Evolutionary conservation across 2,888 invertebrate species (phyloP).

Genomic region (Choreutis nemorana): DNA sequence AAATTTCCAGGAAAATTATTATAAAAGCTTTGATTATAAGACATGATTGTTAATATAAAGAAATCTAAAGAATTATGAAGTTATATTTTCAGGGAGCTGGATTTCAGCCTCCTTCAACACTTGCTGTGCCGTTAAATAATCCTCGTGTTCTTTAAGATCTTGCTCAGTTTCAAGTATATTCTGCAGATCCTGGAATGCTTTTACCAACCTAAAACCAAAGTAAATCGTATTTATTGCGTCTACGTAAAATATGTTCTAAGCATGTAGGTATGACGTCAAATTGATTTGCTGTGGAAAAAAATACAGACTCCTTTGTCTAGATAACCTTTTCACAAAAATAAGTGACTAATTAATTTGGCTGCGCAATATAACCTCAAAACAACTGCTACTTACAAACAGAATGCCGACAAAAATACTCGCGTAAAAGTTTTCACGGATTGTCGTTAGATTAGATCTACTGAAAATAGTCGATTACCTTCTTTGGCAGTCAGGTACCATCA

Average conservation of each 20-base stretch:
- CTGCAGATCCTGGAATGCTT: constrained; percentile 81
- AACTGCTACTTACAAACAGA: constrained; percentile 11
- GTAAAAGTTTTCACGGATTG: not conserved
- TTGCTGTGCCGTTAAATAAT: constrained; percentile 73
- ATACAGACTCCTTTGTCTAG: too few species aligned
- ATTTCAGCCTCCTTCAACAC: constrained; percentile 72
- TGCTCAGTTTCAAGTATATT: constrained; percentile 75
- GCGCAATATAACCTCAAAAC: constrained; percentile 15
- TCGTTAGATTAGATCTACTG: not conserved
- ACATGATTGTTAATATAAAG: constrained; percentile 41
- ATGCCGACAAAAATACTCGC: not conserved
- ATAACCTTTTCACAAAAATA: too few species aligned
- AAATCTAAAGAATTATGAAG: constrained; percentile 24
- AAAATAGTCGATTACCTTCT: constrained; percentile 63
- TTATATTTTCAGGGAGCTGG: constrained; percentile 53
- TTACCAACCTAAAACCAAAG: constrained; percentile 63
- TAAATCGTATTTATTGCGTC: not conserved
- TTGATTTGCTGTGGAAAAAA: too few species aligned
- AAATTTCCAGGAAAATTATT: constrained; percentile 30
- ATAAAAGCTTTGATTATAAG: constrained; percentile 41
- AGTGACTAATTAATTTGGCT: too few species aligned
- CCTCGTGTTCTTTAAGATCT: constrained; percentile 78
- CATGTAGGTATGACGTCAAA: not conserved
- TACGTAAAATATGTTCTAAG: not conserved
- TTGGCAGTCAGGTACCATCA: constrained; percentile 94